Base-by-base conservation (phyloP, 1,140 invertebrate genomes). In the Vollenhovia emeryi region DNA sequence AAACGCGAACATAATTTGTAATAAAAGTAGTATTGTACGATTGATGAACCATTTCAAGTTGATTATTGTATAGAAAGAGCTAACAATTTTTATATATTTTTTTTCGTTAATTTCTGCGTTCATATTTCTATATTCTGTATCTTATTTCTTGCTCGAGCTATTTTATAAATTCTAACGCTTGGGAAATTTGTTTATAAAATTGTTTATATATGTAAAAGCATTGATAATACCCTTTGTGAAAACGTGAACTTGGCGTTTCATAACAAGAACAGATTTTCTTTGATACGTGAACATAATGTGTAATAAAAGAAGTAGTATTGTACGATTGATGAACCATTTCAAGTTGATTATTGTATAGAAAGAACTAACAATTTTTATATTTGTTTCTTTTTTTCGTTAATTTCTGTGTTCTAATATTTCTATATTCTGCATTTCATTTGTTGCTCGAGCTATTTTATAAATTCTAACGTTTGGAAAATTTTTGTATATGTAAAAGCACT, bases 211-310 rank as follows among this genome's bases (percentile, higher is more conserved):
- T 21, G 15, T 75, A 40, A 21, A 40, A 59, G 2, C 3, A 30
- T 30, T 75, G 1, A 60, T 3, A 59, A 59, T 18, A 30, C 2
- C n/a, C n/a, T 15, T 30, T 11, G 3, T 27, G 21, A 64, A 57
- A 74, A 36, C 7, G 15, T 40, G 24, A 55, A 50, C 57, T 18
- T 3, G 40, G 7, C 45, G n/a, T 40, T 24, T 50, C 11, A 15
- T 64, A 68, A 68, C n/a, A n/a, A n/a, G n/a, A n/a, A 13, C 57
- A 18, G n/a, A 64, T 78, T 78, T 66, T 78, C 30, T 1, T 15
- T 43, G 18, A 30, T 48, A 78, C 27, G 33, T 33, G 1, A 21
- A 43, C 1, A 45, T 13, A 78, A 78, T 43, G 24, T 30, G 18
- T 48, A 18, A 69, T 24, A 27, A 5, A 73, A 27, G 6, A 73